phyloP scores from a whole-genome alignment of 2,113 vertebrate species.

The Lontra canadensis region DNA sequence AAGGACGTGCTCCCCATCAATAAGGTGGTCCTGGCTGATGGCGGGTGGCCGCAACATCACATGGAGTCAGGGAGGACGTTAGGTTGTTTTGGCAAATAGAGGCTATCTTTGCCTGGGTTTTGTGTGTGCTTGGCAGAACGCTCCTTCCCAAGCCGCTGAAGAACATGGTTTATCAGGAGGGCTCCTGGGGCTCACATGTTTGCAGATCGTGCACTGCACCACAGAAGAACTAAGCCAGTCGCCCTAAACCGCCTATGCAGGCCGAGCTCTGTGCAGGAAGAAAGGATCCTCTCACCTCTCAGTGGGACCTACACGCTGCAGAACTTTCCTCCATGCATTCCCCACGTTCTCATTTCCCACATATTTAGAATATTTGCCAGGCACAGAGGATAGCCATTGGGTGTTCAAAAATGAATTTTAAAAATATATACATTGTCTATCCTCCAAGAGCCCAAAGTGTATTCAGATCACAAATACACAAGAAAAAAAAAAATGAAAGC shows the following conservation, averaged over 20 bases:
- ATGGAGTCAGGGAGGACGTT: neutral
- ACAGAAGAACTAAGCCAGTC: neutral
- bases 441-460: neutral
- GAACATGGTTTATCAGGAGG: neutral
- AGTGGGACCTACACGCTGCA: neutral
- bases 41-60: neutral
- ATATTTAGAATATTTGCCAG: neutral
- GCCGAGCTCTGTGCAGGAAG: neutral
- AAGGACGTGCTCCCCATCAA: neutral
- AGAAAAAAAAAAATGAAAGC: neutral
- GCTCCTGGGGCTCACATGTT: neutral
- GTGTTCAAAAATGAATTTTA: neutral
- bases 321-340: neutral
- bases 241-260: neutral
- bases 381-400: neutral
- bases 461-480: neutral
- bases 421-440: neutral
- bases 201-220: neutral
- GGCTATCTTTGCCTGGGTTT: neutral
- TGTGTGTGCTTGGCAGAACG: neutral
- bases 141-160: neutral
- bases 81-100: neutral
- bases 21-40: neutral
- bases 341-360: neutral
- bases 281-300: neutral